Base-by-base conservation (phyloP, 2,888 invertebrate genomes). In the Ectemnius continuus region DNA sequence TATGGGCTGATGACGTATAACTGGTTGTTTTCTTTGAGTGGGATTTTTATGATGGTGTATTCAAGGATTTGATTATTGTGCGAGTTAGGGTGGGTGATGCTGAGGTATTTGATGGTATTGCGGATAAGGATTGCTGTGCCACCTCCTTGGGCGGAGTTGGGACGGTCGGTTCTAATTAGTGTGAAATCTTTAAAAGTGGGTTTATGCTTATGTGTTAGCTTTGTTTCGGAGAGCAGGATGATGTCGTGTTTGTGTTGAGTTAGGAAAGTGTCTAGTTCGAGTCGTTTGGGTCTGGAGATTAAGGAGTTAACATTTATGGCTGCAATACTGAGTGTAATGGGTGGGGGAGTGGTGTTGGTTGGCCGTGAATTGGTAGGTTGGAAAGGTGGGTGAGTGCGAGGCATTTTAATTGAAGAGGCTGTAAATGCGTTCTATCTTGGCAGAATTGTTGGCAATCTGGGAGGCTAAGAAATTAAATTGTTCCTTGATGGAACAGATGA, bases 101-200 rank as follows among this genome's bases (percentile, higher is more conserved):
- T 26, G 61, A 47, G 47, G 4, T 18, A 26, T 13, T 2, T 23
- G 11, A 75, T 45, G 11, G 61, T 61, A 14, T 70, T 60, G 14
- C 60, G 66, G 11, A 82, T 73, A 8, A 76, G 1, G 2, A 82
- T 76, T 2, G 78, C 80, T 1, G 82, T 79, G 0, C 73, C 76
- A 2, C 80, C 82, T 2, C 74, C 78, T 28, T 57, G 16, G 4
- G 28, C n/a, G 0, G 66, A 13, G 4, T 46, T 63, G 0, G 61
- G 60, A 56, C 80, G 69, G 36, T 81, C 79, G 2, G 47, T 77
- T 36, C 80, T 61, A 1, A 79, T 64, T 4, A 81, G n/a, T 4
- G 67, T 18, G 23, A 78, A 78, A 2, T 70, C 26, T 11, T 70
- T 47, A 14, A 20, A 20, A 2, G 20, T n/a, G n/a, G n/a, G n/a